Evolutionary conservation across 2,888 invertebrate genomes (phyloP).

Genomic region (Pecten maximus): DNA sequence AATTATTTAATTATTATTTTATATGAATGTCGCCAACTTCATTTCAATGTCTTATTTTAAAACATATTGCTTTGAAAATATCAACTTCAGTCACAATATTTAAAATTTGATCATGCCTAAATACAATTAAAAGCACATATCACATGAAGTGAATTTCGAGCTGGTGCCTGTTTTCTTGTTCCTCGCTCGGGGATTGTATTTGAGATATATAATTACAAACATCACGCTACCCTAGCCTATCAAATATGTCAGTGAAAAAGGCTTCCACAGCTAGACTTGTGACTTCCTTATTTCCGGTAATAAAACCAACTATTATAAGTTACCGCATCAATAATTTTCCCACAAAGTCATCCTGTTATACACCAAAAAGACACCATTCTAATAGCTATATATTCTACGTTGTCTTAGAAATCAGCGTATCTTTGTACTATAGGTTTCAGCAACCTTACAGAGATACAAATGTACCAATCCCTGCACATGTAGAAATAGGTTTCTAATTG

Average conservation of each 20-base stretch:
- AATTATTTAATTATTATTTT: too few species aligned
- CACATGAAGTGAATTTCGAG: neutral
- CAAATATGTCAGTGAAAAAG: neutral
- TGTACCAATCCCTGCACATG: too few species aligned
- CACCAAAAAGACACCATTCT: too few species aligned
- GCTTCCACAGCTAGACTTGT: neutral
- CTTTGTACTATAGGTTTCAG: too few species aligned
- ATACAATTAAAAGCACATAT: neutral
- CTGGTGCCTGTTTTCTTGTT: neutral
- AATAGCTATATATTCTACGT: too few species aligned
- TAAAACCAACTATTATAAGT: neutral
- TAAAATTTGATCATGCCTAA: neutral
- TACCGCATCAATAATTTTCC: too few species aligned
- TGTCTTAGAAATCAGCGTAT: too few species aligned
- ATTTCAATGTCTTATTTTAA: too few species aligned
- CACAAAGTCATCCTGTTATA: too few species aligned
- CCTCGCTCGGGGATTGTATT: neutral
- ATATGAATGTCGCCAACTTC: too few species aligned
- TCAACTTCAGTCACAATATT: neutral
- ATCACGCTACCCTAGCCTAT: neutral
- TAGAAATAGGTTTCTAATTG: too few species aligned
- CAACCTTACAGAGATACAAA: too few species aligned
- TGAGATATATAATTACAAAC: neutral
- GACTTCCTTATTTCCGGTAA: neutral
- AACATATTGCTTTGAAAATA: neutral